phyloP scores from a whole-genome alignment of 2,113 vertebrate genomes.

The Lathamus discolor region DNA sequence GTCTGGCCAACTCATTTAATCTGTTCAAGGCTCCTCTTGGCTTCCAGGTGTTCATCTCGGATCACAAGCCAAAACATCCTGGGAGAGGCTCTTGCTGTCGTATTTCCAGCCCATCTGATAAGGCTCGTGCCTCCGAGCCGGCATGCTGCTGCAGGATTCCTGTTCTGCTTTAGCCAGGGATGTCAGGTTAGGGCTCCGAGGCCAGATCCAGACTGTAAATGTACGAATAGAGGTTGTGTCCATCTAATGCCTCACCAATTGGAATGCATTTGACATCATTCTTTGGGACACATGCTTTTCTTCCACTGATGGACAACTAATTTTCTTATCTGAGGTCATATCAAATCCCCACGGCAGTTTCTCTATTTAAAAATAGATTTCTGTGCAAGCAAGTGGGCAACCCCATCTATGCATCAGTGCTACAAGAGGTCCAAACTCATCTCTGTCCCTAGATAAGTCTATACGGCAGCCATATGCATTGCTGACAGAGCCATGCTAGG shows the following conservation, averaged over 20 bases:
- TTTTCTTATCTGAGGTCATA: background rate
- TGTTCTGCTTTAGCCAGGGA: background rate
- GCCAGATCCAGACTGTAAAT: background rate
- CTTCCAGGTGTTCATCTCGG: conserved; percentile 35
- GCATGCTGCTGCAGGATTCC: conserved; percentile 6
- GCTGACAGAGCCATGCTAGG: background rate
- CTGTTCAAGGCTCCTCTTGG: conserved; percentile 35
- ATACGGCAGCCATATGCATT: accelerated
- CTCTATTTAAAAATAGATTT: background rate
- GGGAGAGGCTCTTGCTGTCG: conserved; percentile 29
- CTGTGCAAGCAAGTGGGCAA: background rate
- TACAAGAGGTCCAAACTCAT: background rate
- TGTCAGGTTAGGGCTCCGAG: background rate
- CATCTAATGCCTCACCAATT: background rate
- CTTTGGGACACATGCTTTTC: background rate
- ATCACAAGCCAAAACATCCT: conserved; percentile 49
- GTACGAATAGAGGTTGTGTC: background rate
- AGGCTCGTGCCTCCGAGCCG: background rate
- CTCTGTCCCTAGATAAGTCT: background rate
- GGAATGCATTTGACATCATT: background rate
- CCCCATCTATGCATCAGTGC: background rate
- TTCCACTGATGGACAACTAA: background rate
- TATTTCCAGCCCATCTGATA: conserved; percentile 58
- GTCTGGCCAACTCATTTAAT: conserved; percentile 53
- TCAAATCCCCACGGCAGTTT: background rate